Evolutionary conservation across 1,140 invertebrate genomes (phyloP), one percentile per base, ranked within the genome.

Genomic region (Caenorhabditis tropicalis): DNA sequence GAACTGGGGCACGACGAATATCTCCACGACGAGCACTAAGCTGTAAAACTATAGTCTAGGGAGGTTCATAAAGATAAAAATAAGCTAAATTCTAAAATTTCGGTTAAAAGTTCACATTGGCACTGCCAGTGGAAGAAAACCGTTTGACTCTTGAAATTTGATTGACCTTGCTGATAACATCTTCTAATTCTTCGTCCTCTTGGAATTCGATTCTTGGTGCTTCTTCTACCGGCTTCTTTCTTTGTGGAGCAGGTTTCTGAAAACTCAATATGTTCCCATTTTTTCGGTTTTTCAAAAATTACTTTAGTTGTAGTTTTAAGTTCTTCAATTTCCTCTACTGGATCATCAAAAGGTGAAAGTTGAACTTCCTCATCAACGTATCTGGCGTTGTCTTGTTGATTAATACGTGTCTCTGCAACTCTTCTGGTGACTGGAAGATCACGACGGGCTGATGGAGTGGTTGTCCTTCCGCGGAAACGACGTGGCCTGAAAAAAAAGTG

Each of bases 101-200:
- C 12, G n/a, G 1, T n/a, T 56, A 10, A 27, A 12, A 12, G 21
- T 27, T 56, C 53, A 56, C 53, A 56, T 56, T 27, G 19, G 10
- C 16, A n/a, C 49, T 29, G 53, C 15, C 6, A 19, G 48, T 4
- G 5, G 19, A 10, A 27, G 53, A 56, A 27, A 56, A 56, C 21
- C 53, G 19, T 43, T 46, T 74, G 65, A 74, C 79, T 81, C 48
- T 53, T 53, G 39, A n/a, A 1, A 80, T 29, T 12, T 53, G 2
- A 80, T 80, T 80, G 19, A 81, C 79, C 39, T 81, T 81, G 31
- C n/a, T 84, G n/a, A 84, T 58, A 15, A 84, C 83, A 39, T 84
- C 83, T 29, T 84, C 83, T n/a, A 84, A 49, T 10, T 84, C 79
- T 56, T 79, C 83, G 51, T 79, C 83, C 31, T 84, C 46, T 27